Base-by-base conservation (phyloP, 2,113 vertebrate genomes). In the Cryptoleucopteryx plumbea region DNA sequence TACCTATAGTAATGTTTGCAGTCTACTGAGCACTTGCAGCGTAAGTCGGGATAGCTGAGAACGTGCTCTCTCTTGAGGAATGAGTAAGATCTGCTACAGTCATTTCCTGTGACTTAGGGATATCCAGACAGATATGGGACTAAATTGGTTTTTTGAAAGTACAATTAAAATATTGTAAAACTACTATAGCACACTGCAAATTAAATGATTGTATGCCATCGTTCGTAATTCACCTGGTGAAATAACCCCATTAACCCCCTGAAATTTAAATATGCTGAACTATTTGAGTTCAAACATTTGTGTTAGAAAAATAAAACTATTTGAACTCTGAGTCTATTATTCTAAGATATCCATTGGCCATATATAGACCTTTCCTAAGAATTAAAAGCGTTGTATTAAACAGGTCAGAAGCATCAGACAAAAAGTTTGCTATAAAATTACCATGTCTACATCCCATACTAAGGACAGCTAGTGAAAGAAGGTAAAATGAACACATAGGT, bases 341-440 rank as follows among this genome's bases (percentile, higher is more conserved):
- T 93, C 43, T 67, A 56, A 84, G 38, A 62, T 38, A 82, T 13
- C 43, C 16, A 25, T 19, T 48, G 34, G 10, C 36, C 52, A 53
- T 13, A 4, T 65, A 50, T 16, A 82, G 48, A 56, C 19, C 13
- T 53, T 79, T 52, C 20, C 43, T 92, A 91, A 86, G 73, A 71
- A 65, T 88, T 91, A 91, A 97, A 92, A 94, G 31, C 65, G 86
- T 75, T 52, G 9, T 50, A 82, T 90, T 93, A 63, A 72, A 77
- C 65, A 91, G 34, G n/a, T 93, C 93, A 62, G 42, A 73, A 95
- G 83, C 93, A 79, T 43, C 67, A 91, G 95, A 84, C 52, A 80
- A 83, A 83, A 95, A 74, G 40, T 53, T 92, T 91, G 40, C 77
- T 61, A 26, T 48, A 67, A 53, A 78, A 86, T 86, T 61, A 81